phyloP scores from a whole-genome alignment of 2,888 invertebrate genomes.

The Tanytarsus gracilentus region DNA sequence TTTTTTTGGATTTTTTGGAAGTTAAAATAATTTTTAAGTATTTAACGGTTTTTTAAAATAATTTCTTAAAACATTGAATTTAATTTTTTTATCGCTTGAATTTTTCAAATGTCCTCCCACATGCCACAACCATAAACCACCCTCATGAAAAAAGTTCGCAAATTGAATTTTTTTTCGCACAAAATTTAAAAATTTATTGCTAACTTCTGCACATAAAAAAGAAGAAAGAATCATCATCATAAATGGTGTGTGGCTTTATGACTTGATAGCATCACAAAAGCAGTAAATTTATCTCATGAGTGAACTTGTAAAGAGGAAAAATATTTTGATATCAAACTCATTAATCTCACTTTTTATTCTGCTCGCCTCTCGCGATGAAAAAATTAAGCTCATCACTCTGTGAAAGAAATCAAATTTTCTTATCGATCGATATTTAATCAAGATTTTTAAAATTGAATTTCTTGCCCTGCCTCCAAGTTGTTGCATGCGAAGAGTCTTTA shows the following conservation, averaged over 20 bases:
- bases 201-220: too few relatives aligned
- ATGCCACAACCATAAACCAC: not conserved
- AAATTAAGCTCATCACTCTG: too few relatives aligned
- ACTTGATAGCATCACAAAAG: not conserved
- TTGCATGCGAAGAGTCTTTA: too few relatives aligned
- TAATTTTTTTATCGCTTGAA: too few relatives aligned
- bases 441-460: constrained; percentile 25
- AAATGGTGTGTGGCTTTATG: not conserved
- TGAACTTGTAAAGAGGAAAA: not conserved
- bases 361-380: not conserved
- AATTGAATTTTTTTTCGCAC: not conserved
- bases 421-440: too few relatives aligned
- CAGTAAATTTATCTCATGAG: constrained; percentile 7
- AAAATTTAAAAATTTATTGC: too few relatives aligned
- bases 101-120: not conserved
- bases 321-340: not conserved
- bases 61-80: too few relatives aligned
- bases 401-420: too few relatives aligned
- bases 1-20: not conserved
- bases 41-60: too few relatives aligned
- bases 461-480: too few relatives aligned
- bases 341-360: constrained; percentile 6
- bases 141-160: not conserved
- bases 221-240: too few relatives aligned
- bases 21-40: too few relatives aligned